Conservation (phyloP, 2,113 vertebrate genomes). For the Urocynchramus pylzowi region DNA sequence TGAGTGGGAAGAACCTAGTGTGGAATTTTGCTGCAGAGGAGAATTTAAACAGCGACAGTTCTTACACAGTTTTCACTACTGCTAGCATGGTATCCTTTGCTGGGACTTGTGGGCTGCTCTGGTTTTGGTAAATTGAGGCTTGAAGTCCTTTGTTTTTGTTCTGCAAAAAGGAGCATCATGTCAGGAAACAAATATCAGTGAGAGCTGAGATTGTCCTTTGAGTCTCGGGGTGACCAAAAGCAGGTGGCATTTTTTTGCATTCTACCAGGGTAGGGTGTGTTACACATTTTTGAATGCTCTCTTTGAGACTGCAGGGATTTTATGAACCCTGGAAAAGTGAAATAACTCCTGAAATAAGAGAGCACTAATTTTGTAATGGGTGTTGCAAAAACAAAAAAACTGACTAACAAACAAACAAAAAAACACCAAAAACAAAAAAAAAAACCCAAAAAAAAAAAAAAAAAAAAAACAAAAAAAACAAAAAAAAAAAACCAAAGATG, state of each 20-base stretch:
- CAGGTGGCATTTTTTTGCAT: neutral
- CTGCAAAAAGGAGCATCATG: neutral
- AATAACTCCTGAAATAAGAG: neutral
- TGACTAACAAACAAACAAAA: neutral
- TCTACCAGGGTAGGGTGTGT: neutral
- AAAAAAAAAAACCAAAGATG: neutral
- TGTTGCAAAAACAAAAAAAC: neutral
- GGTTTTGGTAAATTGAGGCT: neutral
- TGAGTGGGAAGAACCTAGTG: neutral
- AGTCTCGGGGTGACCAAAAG: neutral
- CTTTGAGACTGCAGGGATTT: neutral
- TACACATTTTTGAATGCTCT: neutral
- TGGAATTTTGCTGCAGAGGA: neutral
- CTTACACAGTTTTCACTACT: neutral
- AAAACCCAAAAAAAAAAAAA: too few relatives aligned
- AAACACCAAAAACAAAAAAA: too few relatives aligned
- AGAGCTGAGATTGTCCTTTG: neutral
- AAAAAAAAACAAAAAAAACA: neutral
- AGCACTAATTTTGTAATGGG: neutral
- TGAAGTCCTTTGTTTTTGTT: neutral
- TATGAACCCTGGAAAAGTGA: neutral
- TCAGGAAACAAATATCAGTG: neutral
- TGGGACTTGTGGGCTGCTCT: neutral
- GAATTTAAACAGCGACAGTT: neutral
- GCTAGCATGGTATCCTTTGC: neutral